Evolutionary conservation across 2,888 invertebrate genomes (phyloP).

Genomic region (Globia sparganii): DNA sequence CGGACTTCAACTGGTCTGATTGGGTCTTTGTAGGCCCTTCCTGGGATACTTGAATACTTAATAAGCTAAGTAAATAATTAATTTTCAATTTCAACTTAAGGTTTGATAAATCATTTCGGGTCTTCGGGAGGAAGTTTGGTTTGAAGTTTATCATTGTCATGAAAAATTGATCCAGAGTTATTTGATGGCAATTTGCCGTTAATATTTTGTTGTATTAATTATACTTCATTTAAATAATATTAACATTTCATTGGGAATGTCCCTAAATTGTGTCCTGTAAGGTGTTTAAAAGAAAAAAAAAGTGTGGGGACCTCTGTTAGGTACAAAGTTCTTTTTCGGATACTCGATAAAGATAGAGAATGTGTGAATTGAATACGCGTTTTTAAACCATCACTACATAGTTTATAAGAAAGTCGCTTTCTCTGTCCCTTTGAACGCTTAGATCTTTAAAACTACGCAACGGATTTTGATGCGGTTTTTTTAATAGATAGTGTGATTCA

Average conservation of each 20-base stretch:
- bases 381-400: too few relatives aligned
- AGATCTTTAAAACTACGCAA: too few relatives aligned
- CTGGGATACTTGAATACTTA: slow-evolving; percentile 25
- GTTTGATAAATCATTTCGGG: slow-evolving; percentile 8
- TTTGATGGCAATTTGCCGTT: background rate
- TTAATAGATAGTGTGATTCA: too few relatives aligned
- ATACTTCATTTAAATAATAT: background rate
- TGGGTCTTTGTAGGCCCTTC: slow-evolving; percentile 58
- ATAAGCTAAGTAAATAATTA: slow-evolving; percentile 46
- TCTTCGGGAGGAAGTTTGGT: slow-evolving; percentile 10
- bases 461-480: too few relatives aligned
- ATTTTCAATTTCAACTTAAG: slow-evolving; percentile 45
- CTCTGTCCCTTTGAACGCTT: too few relatives aligned
- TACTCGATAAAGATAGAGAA: too few relatives aligned
- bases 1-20: slow-evolving; percentile 58
- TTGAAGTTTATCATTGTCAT: slow-evolving; percentile 20
- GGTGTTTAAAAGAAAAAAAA: background rate
- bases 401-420: too few relatives aligned
- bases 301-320: too few relatives aligned
- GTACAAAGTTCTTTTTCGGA: too few relatives aligned
- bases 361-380: too few relatives aligned
- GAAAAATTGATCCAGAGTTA: background rate
- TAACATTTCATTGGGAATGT: background rate
- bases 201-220: background rate
- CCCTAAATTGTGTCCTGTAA: background rate